These are phyloP conservation scores for Trachelus stipa DNA, from an alignment of 2,888 invertebrate genomes.

Conservation along the genomic window DNA sequence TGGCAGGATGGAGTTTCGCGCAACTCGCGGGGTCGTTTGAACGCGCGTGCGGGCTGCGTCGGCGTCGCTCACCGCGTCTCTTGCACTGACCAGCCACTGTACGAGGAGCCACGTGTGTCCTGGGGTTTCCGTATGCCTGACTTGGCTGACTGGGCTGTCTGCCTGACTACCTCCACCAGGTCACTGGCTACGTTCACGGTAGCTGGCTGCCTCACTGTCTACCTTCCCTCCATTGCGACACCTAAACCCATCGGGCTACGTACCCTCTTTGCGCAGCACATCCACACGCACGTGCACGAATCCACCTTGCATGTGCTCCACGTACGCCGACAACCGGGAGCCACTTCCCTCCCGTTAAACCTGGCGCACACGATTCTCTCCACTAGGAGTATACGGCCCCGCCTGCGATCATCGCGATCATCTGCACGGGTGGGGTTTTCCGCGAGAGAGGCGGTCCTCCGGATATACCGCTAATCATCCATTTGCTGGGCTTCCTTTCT, in stretches of 20 bases:
- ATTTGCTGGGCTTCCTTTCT: slow-evolving; percentile 4
- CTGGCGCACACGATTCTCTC: neutral
- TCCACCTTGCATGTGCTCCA: slow-evolving; percentile 31
- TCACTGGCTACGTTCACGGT: slow-evolving; percentile 5
- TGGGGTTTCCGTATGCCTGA: slow-evolving; percentile 1
- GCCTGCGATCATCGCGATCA: slow-evolving; percentile 14
- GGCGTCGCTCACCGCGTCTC: slow-evolving; percentile 18
- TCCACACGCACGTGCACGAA: slow-evolving; percentile 38
- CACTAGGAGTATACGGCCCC: slow-evolving; percentile 18
- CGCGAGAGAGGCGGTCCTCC: slow-evolving; percentile 12
- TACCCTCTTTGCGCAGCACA: slow-evolving; percentile 30
- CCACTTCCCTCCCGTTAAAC: neutral
- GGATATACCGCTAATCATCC: neutral
- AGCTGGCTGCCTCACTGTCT: neutral
- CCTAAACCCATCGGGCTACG: neutral
- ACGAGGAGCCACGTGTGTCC: slow-evolving; percentile 11
- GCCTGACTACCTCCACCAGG: neutral
- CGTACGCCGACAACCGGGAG: slow-evolving; percentile 1
- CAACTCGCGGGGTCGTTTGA: slow-evolving; percentile 21
- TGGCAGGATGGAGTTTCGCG: neutral
- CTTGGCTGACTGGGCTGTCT: slow-evolving; percentile 5
- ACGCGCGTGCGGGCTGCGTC: slow-evolving; percentile 26
- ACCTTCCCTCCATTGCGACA: slow-evolving; percentile 1
- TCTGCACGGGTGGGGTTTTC: slow-evolving; percentile 1
- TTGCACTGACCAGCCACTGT: slow-evolving; percentile 14